Conservation (phyloP, 2,888 invertebrate genomes). For the Himalopsyche japonica region DNA sequence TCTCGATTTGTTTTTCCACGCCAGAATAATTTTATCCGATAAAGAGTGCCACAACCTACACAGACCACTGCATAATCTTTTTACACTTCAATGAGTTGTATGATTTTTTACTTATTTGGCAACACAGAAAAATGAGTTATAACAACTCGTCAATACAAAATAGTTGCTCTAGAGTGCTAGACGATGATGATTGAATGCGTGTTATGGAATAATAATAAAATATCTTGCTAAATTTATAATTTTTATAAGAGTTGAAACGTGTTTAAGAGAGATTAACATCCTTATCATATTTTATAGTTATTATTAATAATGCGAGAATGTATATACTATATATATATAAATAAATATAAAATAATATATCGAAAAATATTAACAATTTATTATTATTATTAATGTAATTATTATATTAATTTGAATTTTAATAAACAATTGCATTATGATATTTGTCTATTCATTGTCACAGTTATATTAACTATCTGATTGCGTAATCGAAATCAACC, state of each 20-base stretch:
- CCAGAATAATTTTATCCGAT: neutral
- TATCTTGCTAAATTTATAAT: constrained; percentile 27
- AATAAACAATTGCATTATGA: constrained; percentile 37
- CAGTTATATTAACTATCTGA: too few species aligned
- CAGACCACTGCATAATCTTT: neutral
- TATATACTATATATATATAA: constrained; percentile 28
- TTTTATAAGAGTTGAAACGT: constrained; percentile 33
- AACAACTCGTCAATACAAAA: neutral
- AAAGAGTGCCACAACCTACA: neutral
- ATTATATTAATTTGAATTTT: constrained; percentile 33
- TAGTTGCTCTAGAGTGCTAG: neutral
- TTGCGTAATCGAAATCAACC: too few species aligned
- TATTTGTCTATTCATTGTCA: neutral
- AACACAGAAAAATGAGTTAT: neutral
- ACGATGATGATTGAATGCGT: neutral
- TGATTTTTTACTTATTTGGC: neutral
- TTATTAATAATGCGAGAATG: constrained; percentile 25
- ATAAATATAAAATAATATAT: constrained; percentile 36
- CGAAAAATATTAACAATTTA: constrained; percentile 38
- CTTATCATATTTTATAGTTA: constrained; percentile 26
- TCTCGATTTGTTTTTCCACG: neutral
- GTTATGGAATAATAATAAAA: constrained; percentile 8
- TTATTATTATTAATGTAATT: constrained; percentile 38
- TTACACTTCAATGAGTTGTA: neutral
- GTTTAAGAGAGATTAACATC: constrained; percentile 36